These are phyloP conservation scores for Drosophila tanythrix DNA, from an alignment of 2,888 invertebrate species.

Conservation along the genomic window DNA sequence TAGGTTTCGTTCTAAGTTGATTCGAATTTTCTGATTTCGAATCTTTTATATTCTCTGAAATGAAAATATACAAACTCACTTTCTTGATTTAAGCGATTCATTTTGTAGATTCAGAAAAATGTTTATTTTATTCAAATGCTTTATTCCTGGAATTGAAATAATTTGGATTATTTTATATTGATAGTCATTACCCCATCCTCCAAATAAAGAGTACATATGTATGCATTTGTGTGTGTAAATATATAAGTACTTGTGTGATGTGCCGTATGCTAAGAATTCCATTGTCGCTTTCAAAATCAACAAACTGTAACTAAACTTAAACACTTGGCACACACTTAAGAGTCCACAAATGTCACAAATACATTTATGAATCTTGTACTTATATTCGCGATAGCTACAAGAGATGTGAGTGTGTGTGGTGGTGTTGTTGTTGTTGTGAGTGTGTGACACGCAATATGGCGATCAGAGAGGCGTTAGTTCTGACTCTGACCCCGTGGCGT, in stretches of 20 bases:
- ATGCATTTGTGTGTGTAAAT: constrained; percentile 4
- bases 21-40: not conserved
- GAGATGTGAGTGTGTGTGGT: constrained; percentile 7
- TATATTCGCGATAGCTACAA: constrained; percentile 41
- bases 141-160: not conserved
- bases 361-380: constrained; percentile 34
- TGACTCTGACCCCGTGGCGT: constrained; percentile 54
- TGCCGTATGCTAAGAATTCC: constrained; percentile 46
- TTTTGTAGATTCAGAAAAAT: not conserved
- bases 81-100: not conserved
- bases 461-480: constrained; percentile 56
- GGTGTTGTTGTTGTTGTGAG: constrained; percentile 7
- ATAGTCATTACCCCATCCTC: not conserved
- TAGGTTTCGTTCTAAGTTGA: not conserved
- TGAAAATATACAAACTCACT: not conserved
- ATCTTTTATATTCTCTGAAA: not conserved
- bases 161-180: not conserved
- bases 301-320: constrained; percentile 80
- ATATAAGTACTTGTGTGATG: constrained; percentile 31
- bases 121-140: not conserved
- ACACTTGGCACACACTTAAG: constrained; percentile 61
- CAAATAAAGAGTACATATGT: constrained; percentile 12
- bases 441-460: constrained; percentile 61
- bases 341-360: constrained; percentile 41
- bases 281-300: constrained; percentile 83